Evolutionary conservation across 2,888 invertebrate genomes (phyloP), one percentile per base, ranked within the genome.

Genomic region (Leptogaster cylindrica): DNA sequence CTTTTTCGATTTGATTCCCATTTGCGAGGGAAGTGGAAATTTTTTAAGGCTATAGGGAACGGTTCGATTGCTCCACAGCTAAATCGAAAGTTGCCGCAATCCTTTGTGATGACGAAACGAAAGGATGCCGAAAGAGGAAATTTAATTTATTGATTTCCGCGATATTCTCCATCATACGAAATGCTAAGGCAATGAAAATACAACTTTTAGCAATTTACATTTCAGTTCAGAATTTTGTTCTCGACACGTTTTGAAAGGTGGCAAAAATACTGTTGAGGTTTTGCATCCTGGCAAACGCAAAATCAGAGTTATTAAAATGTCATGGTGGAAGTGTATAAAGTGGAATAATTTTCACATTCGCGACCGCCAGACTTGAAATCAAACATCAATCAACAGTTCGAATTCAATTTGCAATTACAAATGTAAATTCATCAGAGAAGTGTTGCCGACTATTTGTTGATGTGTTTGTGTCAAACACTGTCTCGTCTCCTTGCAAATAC

Each of bases 381-480:
- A 55, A 55, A 55, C 36, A 55, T 36, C 55, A 36, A 55, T 55
- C 55, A 55, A 55, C 55, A 55, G 55, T 55, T 55, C 55, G 31
- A 55, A 55, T 55, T 23, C 55, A 55, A 55, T 55, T 55, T 55
- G 55, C 55, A 55, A 55, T 55, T 55, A 55, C 36, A 31, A 36
- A 55, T 55, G 55, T 36, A 55, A 55, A 55, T 55, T 36, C 39
- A 39, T 7, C 36, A 23, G 55, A 41, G n/a, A n/a, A 55, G 55
- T 55, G 36, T n/a, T 20, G 55, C 23, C 18, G 36, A 55, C 39
- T 33, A 33, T 28, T 23, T 23, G 33, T 55, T n/a, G 55, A n/a
- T n/a, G 23, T 55, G 55, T 55, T 55, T 55, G 23, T 55, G 36
- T 39, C 55, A 55, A 55, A 55, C 55, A 55, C 36, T 20, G 55